Evolutionary conservation across 2,113 vertebrate genomes (phyloP), one percentile per base, ranked within the genome.

Genomic region (Zapornia atra): DNA sequence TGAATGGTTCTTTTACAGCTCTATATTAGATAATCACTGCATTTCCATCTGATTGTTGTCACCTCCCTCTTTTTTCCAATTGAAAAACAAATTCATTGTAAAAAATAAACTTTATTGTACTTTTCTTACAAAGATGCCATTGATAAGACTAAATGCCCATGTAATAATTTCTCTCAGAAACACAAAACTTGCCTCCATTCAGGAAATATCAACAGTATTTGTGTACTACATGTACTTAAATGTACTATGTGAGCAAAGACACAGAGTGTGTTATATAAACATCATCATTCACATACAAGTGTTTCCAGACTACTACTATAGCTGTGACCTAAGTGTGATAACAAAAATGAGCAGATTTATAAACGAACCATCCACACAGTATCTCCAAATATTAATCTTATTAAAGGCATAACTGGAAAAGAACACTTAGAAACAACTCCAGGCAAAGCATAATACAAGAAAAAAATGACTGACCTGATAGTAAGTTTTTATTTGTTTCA

Each of bases 401-500:
- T 86, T 51, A 53, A 78, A 78, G 29, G 34, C 22, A 2, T 46
- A 71, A 63, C 38, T 60, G 8, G 0, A n/a, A 36, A 90, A 88
- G 10, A 54, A 86, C 8, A 87, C n/a, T 89, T 59, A 70, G 63
- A 96, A 84, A 76, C 29, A 66, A 75, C 19, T 59, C 70, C 20
- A 92, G 34, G 36, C 20, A 87, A 94, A 94, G 76, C 15, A 18
- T n/a, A 66, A 21, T 9, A 60, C 15, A 81, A 88, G 72, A 68
- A 65, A 42, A 42, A 78, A 78, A 64, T 31, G 38, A 95, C 98
- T 98, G 97, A 99, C 99, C 99, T 99, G 99, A 96, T 99, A 99
- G 95, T 99, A 99, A 87, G 97, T 96, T 98, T 99, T 99, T 92
- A 99, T 99, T 96, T 99, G 99, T 92, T 98, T 98, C 97, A 99